These are phyloP conservation scores for Nannoperca obscura DNA, from an alignment of 2,797 vertebrate genomes.

Conservation along the genomic window DNA sequence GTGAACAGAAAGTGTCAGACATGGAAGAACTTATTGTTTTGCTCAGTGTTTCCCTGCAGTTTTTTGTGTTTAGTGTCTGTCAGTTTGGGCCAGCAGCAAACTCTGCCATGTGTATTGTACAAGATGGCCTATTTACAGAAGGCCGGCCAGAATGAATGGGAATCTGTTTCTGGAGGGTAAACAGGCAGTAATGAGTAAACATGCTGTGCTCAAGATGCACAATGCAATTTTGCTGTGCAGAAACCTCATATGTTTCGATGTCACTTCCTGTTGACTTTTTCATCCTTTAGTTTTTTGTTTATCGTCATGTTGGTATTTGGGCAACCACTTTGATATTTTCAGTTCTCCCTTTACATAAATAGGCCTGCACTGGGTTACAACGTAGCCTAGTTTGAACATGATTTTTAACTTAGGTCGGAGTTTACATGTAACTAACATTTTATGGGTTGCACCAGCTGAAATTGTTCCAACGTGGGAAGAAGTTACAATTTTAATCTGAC, in stretches of 20 bases:
- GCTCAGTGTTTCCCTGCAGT: constrained; percentile 39
- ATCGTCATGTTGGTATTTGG: not conserved
- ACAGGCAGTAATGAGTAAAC: constrained; percentile 27
- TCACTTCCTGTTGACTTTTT: not conserved
- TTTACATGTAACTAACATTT: too few species aligned
- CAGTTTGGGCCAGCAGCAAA: constrained; percentile 49
- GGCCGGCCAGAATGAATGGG: constrained; percentile 49
- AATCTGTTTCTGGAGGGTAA: constrained; percentile 51
- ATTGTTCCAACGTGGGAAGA: too few species aligned
- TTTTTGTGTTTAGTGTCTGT: constrained; percentile 48
- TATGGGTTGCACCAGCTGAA: too few species aligned
- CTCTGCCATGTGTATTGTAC: constrained; percentile 57
- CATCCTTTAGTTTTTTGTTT: not conserved
- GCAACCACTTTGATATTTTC: not conserved
- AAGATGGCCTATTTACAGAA: constrained; percentile 57
- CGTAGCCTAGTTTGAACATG: too few species aligned
- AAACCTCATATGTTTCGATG: constrained; percentile 12
- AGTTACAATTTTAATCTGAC: too few species aligned
- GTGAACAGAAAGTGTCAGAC: constrained; percentile 46
- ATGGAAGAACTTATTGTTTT: constrained; percentile 56
- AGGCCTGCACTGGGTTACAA: too few species aligned
- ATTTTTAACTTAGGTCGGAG: too few species aligned
- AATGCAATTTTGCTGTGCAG: not conserved
- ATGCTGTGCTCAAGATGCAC: constrained; percentile 23
- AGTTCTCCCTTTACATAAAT: too few species aligned